phyloP scores from a whole-genome alignment of 1,140 invertebrate genomes.

The Achatina immaculata region DNA sequence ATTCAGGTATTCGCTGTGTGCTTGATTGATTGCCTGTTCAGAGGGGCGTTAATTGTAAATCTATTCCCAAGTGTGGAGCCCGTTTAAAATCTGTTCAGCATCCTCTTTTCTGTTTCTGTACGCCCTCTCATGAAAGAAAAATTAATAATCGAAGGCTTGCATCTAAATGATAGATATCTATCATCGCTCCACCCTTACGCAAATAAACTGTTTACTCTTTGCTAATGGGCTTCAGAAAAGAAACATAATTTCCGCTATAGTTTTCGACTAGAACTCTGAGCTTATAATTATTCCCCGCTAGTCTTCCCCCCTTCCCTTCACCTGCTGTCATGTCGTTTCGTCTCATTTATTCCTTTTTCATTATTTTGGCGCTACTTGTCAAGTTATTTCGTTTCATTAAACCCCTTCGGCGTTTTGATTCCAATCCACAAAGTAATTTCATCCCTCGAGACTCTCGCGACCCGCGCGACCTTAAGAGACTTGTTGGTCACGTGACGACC shows the following conservation, averaged over 20 bases:
- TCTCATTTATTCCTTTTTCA: conserved; percentile 19
- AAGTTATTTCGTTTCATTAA: conserved; percentile 26
- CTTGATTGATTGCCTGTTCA: too few relatives aligned
- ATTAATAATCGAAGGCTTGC: not conserved
- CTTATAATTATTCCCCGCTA: conserved; percentile 3
- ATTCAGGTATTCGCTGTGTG: too few relatives aligned
- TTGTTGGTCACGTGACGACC: not conserved
- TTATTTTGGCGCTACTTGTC: conserved; percentile 3
- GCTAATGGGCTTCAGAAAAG: not conserved
- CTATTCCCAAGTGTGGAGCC: too few relatives aligned
- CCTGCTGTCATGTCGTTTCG: not conserved
- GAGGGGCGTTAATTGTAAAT: too few relatives aligned
- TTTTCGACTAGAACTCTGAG: not conserved
- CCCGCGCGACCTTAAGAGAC: not conserved
- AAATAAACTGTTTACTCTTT: conserved; percentile 2
- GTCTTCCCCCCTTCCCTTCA: not conserved
- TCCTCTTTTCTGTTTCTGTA: too few relatives aligned
- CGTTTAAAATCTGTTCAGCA: too few relatives aligned
- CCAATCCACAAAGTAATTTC: not conserved
- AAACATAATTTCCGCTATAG: conserved; percentile 17
- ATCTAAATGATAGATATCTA: not conserved
- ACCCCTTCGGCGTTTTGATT: conserved; percentile 21
- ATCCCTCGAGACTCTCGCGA: not conserved
- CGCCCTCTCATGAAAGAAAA: conserved; percentile 1
- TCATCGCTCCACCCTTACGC: not conserved